Evolutionary conservation across 2,113 vertebrate species (phyloP).

Genomic region (Telmatochromis brichardi): DNA sequence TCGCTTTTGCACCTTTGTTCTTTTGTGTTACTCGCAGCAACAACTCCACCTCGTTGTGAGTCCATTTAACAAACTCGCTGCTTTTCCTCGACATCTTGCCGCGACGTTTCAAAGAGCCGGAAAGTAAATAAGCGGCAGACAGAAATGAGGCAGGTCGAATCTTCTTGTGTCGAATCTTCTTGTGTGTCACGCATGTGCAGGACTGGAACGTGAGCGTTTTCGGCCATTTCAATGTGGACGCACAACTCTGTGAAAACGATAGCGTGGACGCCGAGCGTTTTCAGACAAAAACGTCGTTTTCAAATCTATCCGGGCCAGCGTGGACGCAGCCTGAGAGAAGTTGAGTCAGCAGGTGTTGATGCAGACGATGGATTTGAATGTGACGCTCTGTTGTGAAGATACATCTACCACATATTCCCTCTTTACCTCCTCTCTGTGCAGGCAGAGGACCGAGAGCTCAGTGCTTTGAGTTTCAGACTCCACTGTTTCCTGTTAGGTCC

Average conservation of each 20-base stretch:
- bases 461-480: background rate
- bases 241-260: background rate
- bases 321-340: background rate
- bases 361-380: background rate
- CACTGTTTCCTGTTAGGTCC: background rate
- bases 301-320: background rate
- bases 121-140: rapidly evolving
- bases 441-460: background rate
- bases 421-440: background rate
- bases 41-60: rapidly evolving
- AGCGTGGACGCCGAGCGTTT: background rate
- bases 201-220: rapidly evolving
- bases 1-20: rapidly evolving
- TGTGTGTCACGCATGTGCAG: background rate
- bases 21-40: background rate
- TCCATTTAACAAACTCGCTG: rapidly evolving
- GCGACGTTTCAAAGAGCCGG: background rate
- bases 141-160: rapidly evolving
- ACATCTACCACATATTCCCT: background rate
- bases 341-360: background rate
- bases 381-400: background rate
- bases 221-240: rapidly evolving
- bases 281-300: rapidly evolving
- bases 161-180: background rate
- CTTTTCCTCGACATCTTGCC: background rate